These are phyloP conservation scores for Buceros bicornis DNA, from an alignment of 2,797 vertebrate species.

Conservation along the genomic window DNA sequence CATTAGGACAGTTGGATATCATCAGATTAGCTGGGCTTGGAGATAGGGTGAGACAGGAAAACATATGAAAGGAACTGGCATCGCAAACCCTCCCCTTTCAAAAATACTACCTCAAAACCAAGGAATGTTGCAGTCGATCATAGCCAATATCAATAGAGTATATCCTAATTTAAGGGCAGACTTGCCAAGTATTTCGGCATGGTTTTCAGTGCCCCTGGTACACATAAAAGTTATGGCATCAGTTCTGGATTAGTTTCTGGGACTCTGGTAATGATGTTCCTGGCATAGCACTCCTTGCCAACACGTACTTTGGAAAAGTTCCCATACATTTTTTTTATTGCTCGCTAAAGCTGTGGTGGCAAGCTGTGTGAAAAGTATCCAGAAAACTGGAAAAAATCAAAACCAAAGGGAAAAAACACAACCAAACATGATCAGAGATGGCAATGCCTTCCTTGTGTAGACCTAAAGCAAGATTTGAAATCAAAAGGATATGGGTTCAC, in stretches of 20 bases:
- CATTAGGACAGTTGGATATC: constrained; percentile 69
- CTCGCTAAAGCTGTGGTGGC: constrained; percentile 41
- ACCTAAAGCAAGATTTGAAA: neutral
- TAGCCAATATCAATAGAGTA: constrained; percentile 65
- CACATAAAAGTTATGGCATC: constrained; percentile 62
- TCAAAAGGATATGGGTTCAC: neutral
- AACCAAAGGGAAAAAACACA: neutral
- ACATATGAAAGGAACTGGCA: constrained; percentile 66
- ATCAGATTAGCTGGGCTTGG: constrained; percentile 64
- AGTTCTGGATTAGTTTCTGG: constrained; percentile 57
- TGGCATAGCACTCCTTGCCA: constrained; percentile 53
- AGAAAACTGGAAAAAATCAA: constrained; percentile 57
- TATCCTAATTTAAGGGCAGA: constrained; percentile 50
- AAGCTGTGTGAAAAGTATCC: constrained; percentile 53
- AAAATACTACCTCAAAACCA: constrained; percentile 68
- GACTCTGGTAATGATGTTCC: constrained; percentile 66
- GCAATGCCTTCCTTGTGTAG: neutral
- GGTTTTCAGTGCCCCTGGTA: constrained; percentile 58
- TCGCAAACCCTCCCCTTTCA: neutral
- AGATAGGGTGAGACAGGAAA: constrained; percentile 71
- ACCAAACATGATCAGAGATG: neutral
- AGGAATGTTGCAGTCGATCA: constrained; percentile 31
- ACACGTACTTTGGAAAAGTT: constrained; percentile 58
- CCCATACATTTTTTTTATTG: constrained; percentile 47
- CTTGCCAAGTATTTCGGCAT: constrained; percentile 59